A percentile compares a stretch with the other conserved stretches of the same genome.
phyloP scores from a whole-genome alignment of 2,888 invertebrate genomes.

The Chrysomela aeneicollis region DNA sequence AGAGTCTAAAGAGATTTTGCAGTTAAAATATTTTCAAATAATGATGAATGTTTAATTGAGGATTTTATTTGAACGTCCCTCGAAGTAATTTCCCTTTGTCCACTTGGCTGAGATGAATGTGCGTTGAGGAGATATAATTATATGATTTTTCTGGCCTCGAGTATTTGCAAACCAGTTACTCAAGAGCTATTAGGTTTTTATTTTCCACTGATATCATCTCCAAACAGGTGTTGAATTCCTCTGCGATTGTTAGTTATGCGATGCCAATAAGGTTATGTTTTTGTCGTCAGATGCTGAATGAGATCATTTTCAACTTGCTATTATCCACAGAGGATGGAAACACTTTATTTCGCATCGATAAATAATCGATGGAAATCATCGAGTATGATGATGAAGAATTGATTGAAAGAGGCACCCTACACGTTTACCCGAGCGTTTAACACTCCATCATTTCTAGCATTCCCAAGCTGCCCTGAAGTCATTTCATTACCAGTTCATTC shows the following conservation, averaged over 20 bases:
- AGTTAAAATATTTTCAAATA: too few species aligned
- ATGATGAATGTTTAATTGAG: too few species aligned
- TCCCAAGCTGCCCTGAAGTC: too few species aligned
- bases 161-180: conserved; percentile 51
- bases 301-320: neutral
- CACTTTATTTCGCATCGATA: neutral
- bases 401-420: too few species aligned
- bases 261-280: conserved; percentile 32
- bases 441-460: too few species aligned
- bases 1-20: too few species aligned
- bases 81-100: conserved; percentile 46
- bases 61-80: too few species aligned
- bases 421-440: too few species aligned
- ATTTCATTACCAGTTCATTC: too few species aligned
- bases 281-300: conserved; percentile 12
- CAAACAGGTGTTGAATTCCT: conserved; percentile 54
- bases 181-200: conserved; percentile 49
- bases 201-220: conserved; percentile 49
- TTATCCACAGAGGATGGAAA: neutral
- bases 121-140: conserved; percentile 49
- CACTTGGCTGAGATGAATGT: conserved; percentile 45
- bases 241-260: conserved; percentile 50
- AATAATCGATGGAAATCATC: neutral
- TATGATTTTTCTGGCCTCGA: conserved; percentile 46
- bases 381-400: too few species aligned